Base-by-base conservation (phyloP, 2,113 vertebrate species). In the Callipepla squamata region DNA sequence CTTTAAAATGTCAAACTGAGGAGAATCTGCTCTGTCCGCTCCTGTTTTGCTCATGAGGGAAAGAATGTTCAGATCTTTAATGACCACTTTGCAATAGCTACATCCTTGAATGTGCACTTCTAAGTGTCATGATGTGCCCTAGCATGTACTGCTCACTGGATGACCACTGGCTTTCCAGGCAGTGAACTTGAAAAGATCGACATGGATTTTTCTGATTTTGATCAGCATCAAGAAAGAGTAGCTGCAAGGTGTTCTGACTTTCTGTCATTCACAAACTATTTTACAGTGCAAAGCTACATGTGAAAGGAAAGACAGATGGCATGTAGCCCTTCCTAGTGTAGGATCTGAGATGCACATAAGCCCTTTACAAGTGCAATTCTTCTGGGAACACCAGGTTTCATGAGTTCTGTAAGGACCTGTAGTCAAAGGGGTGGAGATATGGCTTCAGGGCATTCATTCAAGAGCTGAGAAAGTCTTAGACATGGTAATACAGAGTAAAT, bases 401-500 rank as follows among this genome's bases (percentile, higher is more conserved):
- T 23, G 36, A 68, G 42, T 57, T 77, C 42, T 77, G 17, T 48
- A 58, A 36, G n/a, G 59, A 73, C 57, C 16, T 0, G 1, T 80
- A 80, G 74, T 47, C 76, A 92, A 89, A 58, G 28, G 23, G 36
- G 32, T 0, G 4, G 26, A 94, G 85, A 30, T 86, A 90, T 80
- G 82, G 85, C 80, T 90, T 38, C 73, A 92, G 93, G 86, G 51
- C 77, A 88, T 93, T 89, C 0, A 0, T 57, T 92, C n/a, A 61
- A 70, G 85, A 86, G 38, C 62, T 53, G 65, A 44, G 58, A 68
- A 78, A 88, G n/a, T 48, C 77, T 96, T 78, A 92, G 83, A 84
- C 80, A 72, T 78, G 57, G 58, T 86, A 96, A 93, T 84, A 34
- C 15, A 80, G 57, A 66, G 68, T 0, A 6, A 51, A 70, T 70